phyloP scores from a whole-genome alignment of 2,113 vertebrate species.

The Paedocypris sp. region DNA sequence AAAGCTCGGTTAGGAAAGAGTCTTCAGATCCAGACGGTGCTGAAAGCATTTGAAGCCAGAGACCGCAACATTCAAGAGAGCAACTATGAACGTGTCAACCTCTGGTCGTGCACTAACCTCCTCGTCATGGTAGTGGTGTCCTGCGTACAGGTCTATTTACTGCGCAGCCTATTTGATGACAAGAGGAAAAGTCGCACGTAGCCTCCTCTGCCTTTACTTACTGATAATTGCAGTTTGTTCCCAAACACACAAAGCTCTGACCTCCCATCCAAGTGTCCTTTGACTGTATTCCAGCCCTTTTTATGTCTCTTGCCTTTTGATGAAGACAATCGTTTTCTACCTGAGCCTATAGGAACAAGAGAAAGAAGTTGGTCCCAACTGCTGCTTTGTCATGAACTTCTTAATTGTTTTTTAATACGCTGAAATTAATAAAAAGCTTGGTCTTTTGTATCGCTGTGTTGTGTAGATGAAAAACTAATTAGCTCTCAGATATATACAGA shows the following conservation, averaged over 20 bases:
- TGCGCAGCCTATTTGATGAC: slow-evolving; percentile 90
- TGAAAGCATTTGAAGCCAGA: slow-evolving; percentile 89
- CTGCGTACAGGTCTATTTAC: slow-evolving; percentile 80
- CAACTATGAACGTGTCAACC: slow-evolving; percentile 86
- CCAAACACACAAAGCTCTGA: not conserved
- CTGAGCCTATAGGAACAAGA: not conserved
- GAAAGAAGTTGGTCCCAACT: not conserved
- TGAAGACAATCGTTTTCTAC: slow-evolving; percentile 21
- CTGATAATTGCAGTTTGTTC: not conserved
- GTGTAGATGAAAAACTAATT: not conserved
- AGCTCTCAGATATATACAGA: not conserved
- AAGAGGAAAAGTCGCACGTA: slow-evolving; percentile 85
- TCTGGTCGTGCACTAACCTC: slow-evolving; percentile 85
- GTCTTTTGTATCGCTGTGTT: slow-evolving; percentile 2
- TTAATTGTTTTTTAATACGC: not conserved
- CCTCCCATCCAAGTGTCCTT: slow-evolving; percentile 9
- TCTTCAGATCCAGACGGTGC: slow-evolving; percentile 82
- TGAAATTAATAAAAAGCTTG: not conserved
- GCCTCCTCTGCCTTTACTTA: slow-evolving; percentile 20
- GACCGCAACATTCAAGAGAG: slow-evolving; percentile 95
- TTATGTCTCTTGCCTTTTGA: not conserved
- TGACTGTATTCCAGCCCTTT: not conserved
- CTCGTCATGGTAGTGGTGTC: slow-evolving; percentile 80
- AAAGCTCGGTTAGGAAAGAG: slow-evolving; percentile 88
- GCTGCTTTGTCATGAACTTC: slow-evolving; percentile 4